These are phyloP conservation scores for Alexandromys fortis DNA, from an alignment of 2,113 vertebrate species.

Conservation along the genomic window DNA sequence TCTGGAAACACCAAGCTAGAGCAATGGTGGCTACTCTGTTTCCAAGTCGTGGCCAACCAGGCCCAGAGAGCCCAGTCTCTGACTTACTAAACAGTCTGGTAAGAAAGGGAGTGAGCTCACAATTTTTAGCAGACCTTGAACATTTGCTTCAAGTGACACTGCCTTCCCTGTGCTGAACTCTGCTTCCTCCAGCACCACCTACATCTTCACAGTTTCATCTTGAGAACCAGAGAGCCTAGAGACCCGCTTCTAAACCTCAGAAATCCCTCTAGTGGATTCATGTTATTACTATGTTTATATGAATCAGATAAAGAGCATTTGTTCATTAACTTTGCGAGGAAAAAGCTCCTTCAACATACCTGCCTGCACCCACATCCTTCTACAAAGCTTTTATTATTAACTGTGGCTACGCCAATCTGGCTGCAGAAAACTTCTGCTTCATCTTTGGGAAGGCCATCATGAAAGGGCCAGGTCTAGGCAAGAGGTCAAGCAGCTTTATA, in stretches of 20 bases:
- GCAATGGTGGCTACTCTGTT: not conserved
- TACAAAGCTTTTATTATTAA: not conserved
- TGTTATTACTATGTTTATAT: not conserved
- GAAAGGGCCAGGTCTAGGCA: not conserved
- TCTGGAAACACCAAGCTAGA: too few species aligned
- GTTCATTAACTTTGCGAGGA: not conserved
- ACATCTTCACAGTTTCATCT: rapidly evolving
- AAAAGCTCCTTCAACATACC: not conserved
- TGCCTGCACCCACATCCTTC: not conserved
- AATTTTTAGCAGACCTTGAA: not conserved
- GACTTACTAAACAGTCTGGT: not conserved
- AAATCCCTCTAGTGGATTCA: not conserved
- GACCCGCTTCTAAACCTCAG: not conserved
- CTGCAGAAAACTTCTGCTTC: not conserved
- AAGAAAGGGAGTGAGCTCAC: not conserved
- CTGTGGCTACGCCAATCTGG: not conserved
- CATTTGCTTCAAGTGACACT: not conserved
- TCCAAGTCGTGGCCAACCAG: not conserved
- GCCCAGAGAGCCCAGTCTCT: not conserved
- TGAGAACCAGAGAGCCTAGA: not conserved
- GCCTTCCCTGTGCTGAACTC: not conserved
- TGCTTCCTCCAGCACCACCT: not conserved
- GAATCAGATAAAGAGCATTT: not conserved
- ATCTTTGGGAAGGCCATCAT: not conserved
- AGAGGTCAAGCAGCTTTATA: not conserved